Base-by-base conservation (phyloP, 2,888 invertebrate genomes). In the Synanthedon myopaeformis region DNA sequence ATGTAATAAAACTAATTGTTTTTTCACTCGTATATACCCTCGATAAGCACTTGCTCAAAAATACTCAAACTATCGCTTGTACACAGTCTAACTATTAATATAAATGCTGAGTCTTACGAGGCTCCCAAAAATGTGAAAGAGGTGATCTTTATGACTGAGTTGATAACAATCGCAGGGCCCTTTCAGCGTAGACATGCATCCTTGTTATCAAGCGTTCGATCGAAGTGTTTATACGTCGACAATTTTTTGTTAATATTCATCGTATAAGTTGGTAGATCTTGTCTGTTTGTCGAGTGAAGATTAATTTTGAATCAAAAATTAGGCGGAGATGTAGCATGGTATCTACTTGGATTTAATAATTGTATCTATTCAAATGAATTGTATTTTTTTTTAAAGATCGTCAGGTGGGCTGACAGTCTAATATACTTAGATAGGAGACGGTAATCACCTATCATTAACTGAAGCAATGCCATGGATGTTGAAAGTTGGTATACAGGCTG, bases 41-140 rank as follows among this genome's bases (percentile, higher is more conserved):
- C 23, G 23, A 23, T 23, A 23, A 23, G 23, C 23, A 23, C 23
- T 2, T 23, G 23, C 23, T 23, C 23, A 23, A 23, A 23, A 23
- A 1, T 23, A 4, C 23, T 5, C 5, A 23, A 23, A 5, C 23
- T 4, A 23, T 23, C 23, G 23, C 23, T 23, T 23, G 23, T 19
- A 5, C 23, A 23, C 23, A 23, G 23, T 23, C 23, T 23, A 23
- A 2, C 23, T 23, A 23, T 5, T 23, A 23, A 5, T 23, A 79
- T 74, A 74, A 72, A 73, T 79, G 23, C 23, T 5, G 23, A 23
- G 4, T 23, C 5, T 23, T 81, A 82, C 79, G 74, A 83, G 80
- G 82, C 74, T 69, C 69, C 72, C 77, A 82, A 76, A 82, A 79
- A 71, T 72, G 74, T 77, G 76, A 76, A 81, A 80, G 80, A 83